Evolutionary conservation across 2,888 invertebrate species (phyloP).

Genomic region (Linhomoeus sp.): DNA sequence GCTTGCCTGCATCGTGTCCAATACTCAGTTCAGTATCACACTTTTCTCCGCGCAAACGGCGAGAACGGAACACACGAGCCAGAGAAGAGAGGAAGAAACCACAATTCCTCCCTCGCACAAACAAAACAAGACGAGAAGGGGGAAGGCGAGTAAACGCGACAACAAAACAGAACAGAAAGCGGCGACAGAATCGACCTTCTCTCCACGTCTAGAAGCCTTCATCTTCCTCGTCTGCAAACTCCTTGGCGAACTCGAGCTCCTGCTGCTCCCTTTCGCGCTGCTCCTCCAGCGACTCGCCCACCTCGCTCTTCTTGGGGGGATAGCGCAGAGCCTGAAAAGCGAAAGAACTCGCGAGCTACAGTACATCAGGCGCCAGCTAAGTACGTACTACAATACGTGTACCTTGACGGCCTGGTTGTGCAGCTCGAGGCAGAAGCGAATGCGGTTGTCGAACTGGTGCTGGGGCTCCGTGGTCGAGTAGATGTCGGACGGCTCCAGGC

Average conservation of each 20-base stretch:
- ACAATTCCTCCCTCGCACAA: too few relatives aligned
- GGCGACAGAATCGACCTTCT: too few relatives aligned
- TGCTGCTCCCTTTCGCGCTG: slow-evolving; percentile 32
- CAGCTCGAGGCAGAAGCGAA: slow-evolving; percentile 85
- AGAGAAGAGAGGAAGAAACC: too few relatives aligned
- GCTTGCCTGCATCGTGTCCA: too few relatives aligned
- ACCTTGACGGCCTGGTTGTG: slow-evolving; percentile 87
- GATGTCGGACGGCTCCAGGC: slow-evolving; percentile 86
- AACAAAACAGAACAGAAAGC: background rate
- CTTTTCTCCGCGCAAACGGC: too few relatives aligned
- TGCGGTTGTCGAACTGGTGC: slow-evolving; percentile 49
- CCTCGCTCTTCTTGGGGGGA: slow-evolving; percentile 94
- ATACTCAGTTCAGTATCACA: too few relatives aligned
- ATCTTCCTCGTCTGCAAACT: slow-evolving; percentile 98
- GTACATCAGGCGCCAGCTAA: background rate
- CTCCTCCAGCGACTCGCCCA: slow-evolving; percentile 46
- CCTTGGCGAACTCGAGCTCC: slow-evolving; percentile 95
- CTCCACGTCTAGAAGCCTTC: background rate
- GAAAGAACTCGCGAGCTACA: background rate
- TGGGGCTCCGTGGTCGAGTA: slow-evolving; percentile 58
- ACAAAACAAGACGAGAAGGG: too few relatives aligned
- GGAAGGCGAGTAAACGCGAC: too few relatives aligned
- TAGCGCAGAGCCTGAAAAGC: slow-evolving; percentile 74
- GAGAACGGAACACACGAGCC: too few relatives aligned
- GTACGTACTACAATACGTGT: slow-evolving; percentile 1